Conservation (phyloP, 2,113 vertebrate species). For the Thymallus thymallus region DNA sequence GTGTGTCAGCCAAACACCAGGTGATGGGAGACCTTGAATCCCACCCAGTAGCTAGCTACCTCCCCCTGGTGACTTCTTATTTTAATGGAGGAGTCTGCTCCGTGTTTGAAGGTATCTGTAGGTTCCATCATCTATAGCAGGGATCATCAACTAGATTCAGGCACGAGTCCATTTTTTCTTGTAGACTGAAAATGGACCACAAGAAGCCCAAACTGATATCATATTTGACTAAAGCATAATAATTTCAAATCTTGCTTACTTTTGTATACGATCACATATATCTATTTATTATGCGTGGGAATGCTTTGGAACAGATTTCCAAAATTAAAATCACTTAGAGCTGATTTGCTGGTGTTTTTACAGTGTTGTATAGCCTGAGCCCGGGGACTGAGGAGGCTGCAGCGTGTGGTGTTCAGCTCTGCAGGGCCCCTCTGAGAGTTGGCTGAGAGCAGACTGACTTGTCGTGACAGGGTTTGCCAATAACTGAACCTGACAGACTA, state of each 20-base stretch:
- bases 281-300: too few species aligned
- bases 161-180: too few species aligned
- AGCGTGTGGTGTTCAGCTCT: constrained; percentile 4
- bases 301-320: too few species aligned
- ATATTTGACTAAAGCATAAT: too few species aligned
- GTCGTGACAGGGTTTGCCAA: constrained; percentile 10
- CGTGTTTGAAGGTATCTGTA: constrained; percentile 13
- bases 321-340: too few species aligned
- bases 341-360: too few species aligned
- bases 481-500: constrained; percentile 14
- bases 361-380: background rate
- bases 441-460: constrained; percentile 19
- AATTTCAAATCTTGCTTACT: too few species aligned
- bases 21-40: constrained; percentile 26
- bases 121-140: background rate
- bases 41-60: constrained; percentile 1
- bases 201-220: too few species aligned
- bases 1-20: background rate
- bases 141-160: too few species aligned
- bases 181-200: too few species aligned
- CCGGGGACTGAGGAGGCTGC: background rate
- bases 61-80: constrained; percentile 37
- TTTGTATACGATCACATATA: too few species aligned
- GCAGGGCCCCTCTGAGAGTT: background rate
- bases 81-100: constrained; percentile 26